Evolutionary conservation across 2,888 invertebrate genomes (phyloP), one percentile per base, ranked within the genome.

Genomic region (Sceliomorpha sp.): DNA sequence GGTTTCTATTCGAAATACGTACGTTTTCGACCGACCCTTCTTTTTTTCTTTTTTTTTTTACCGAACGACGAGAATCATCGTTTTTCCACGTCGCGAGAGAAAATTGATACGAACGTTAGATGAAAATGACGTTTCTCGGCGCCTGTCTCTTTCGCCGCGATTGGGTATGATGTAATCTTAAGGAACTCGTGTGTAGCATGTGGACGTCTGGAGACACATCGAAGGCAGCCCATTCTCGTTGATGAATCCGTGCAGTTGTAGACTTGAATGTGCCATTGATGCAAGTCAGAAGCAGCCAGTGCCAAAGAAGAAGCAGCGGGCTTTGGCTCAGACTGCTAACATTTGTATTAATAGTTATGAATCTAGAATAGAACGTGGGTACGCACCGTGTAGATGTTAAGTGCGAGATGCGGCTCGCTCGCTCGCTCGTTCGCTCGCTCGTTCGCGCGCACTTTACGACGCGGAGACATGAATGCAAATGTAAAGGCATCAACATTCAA

Each of bases 291-390:
- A 73, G 76, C 68, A 75, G 75, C 73, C 73, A 79, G 72, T 75
- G 74, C 73, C 68, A 72, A 79, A 76, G 77, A 77, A 82, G 76
- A 81, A 72, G 72, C 76, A 70, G 75, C 76, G 70, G 75, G 74
- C 80, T 77, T 79, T 78, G 78, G 79, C 80, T 76, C 73, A 73
- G 56, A 64, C 59, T 75, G 74, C 78, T 75, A 78, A 80, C 80
- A 78, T 80, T 80, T 80, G 83, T 87, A 87, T 87, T 86, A 87
- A 87, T 87, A 87, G 87, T 84, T 80, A 80, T 81, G 83, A 79
- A 82, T 85, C 85, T 79, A 85, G 85, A 87, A 87, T 87, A 87
- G 86, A 85, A 83, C 77, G 56, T 62, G 50, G 68, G 73, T 45
- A 60, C 56, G 55, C 70, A 68, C 75, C 71, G 75, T 73, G 74